Evolutionary conservation across 2,888 invertebrate genomes (phyloP), one percentile per base, ranked within the genome.

Genomic region (Himalopsyche anomala): DNA sequence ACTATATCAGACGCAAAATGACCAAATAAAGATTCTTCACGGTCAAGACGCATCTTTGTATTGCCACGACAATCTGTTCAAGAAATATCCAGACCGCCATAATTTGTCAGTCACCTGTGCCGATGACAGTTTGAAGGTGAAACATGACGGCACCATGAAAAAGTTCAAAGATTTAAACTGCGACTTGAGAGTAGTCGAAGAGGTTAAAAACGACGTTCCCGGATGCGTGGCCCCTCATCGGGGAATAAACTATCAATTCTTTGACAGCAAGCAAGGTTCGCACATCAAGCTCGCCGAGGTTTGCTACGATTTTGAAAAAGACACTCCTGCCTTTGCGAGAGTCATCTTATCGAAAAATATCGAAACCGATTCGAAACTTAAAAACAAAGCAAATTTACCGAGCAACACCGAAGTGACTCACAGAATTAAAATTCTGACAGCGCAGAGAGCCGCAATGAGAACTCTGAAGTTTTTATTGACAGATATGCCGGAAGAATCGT

Each of bases 41-140:
- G 85, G 85, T 8, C 38, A 86, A 51, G 79, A 82, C 11, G 85
- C 84, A 2, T 36, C 84, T 17, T 12, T 89, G 4, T 85, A 85
- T 28, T 89, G 89, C 79, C 83, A 89, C 42, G 86, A 87, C 38
- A 87, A 88, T 40, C 86, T 85, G 42, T 89, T 89, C 54, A 88
- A 85, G 80, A 56, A 42, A 12, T 87, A 86, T 84, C 84, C 83
- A 2, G 74, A 82, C 9, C 12, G 42, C 4, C 86, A 86, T 38
- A 87, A 85, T n/a, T 42, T 88, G 11, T 87, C 84, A 2, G 81
- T 87, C 40, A 84, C 82, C 17, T 89, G 89, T 56, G 45, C 84
- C 38, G 88, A 89, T 81, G 89, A 88, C 45, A 69, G 74, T 38
- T 81, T 89, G 81, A 55, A 84, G 8, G 81, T 86, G 2, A 54